A percentile compares a stretch with the other conserved stretches of the same genome.
Conservation (phyloP, 2,888 invertebrate species). For the Trisateles emortualis region DNA sequence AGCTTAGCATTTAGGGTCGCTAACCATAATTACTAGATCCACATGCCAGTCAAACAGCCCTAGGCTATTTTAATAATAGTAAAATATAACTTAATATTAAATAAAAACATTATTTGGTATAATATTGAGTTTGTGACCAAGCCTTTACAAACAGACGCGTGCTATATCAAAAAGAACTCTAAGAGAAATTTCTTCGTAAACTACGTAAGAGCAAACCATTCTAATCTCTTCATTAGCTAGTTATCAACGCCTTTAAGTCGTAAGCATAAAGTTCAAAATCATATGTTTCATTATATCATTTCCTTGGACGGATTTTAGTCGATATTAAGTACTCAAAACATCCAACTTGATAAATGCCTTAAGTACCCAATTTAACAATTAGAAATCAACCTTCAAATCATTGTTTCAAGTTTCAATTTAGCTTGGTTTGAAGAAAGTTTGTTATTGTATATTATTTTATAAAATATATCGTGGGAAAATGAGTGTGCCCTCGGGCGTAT, state of each 20-base stretch:
- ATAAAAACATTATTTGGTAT: neutral
- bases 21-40: too few relatives aligned
- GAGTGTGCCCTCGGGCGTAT: constrained; percentile 89
- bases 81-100: too few relatives aligned
- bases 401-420: constrained; percentile 9
- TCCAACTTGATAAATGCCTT: constrained; percentile 12
- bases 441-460: constrained; percentile 46
- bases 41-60: too few relatives aligned
- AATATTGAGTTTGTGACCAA: constrained; percentile 12
- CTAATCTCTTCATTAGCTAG: constrained; percentile 67
- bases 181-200: constrained; percentile 62
- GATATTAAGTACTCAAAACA: constrained; percentile 55
- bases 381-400: neutral
- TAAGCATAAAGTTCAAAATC: constrained; percentile 49
- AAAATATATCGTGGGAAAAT: constrained; percentile 85
- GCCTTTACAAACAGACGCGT: constrained; percentile 55
- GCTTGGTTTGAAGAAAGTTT: constrained; percentile 2
- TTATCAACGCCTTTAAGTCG: constrained; percentile 46
- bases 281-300: constrained; percentile 46
- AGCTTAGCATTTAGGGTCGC: too few relatives aligned
- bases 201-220: constrained; percentile 57
- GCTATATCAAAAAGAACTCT: constrained; percentile 62
- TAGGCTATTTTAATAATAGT: too few relatives aligned
- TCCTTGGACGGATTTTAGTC: constrained; percentile 54
- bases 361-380: neutral